Evolutionary conservation across 1,140 invertebrate species (phyloP), one percentile per base, ranked within the genome.

Genomic region (Stenopsyche tienmushanensis): DNA sequence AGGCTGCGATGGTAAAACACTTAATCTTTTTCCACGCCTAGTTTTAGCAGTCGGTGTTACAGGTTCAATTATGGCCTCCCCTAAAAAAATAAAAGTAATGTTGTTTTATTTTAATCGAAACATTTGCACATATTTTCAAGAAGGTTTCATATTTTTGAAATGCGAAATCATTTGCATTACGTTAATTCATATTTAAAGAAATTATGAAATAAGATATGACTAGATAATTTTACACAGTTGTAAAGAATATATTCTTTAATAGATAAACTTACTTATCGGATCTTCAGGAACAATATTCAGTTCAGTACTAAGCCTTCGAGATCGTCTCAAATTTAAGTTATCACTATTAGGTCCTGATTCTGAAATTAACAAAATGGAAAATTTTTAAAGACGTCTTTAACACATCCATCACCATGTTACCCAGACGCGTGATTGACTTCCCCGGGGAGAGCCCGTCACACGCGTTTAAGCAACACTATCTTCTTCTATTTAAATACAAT

Each of bases 221-320:
- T n/a, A n/a, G n/a, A n/a, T n/a, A n/a, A n/a, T n/a, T n/a, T n/a
- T n/a, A n/a, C n/a, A n/a, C n/a, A n/a, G n/a, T n/a, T n/a, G n/a
- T n/a, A n/a, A 50, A 23, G 13, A 50, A 20, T 21, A 23, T 7
- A 15, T 29, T n/a, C 9, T 15, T 54, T 42, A 20, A 18, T 42
- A 20, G 8, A 3, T 10, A 20, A 42, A 70, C 68, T 64, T 29
- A 70, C 68, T 39, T n/a, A 66, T 59, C 13, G 68, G 64, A 62
- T 70, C 64, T 64, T 70, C 68, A 47, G 63, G n/a, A 10, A 70
- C 54, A 24, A 64, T 25, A 42, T 66, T 66, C 15, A 70, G 50
- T 29, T 70, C 68, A 0, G 55, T 66, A 50, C 68, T 70, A 5
- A 70, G 42, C 47, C 68, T 52, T 7, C 65, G 60, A 18, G 68